Percentiles rank a stretch among this genome's conserved stretches.
These are phyloP conservation scores for Dorcus parallelipipedus DNA, from an alignment of 2,888 invertebrate species.

Conservation along the genomic window DNA sequence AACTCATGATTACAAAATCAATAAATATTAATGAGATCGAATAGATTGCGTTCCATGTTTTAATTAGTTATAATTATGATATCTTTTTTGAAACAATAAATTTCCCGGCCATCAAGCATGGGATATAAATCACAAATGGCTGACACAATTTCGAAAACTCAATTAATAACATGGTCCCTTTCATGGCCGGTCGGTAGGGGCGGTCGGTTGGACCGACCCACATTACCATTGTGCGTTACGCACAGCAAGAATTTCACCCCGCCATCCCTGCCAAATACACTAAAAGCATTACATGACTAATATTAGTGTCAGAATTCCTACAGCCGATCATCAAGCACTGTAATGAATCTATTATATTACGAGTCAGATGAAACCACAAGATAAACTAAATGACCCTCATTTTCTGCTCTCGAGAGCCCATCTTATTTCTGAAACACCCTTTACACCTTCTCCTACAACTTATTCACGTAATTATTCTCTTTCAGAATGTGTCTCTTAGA, in stretches of 20 bases:
- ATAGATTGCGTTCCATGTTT: conserved; percentile 9
- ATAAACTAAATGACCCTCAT: conserved; percentile 25
- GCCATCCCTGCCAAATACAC: conserved; percentile 32
- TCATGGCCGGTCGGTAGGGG: conserved; percentile 27
- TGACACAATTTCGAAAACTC: conserved; percentile 34
- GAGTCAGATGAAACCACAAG: conserved; percentile 7
- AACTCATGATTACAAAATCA: conserved; percentile 4
- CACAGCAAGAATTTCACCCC: conserved; percentile 23
- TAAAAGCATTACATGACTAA: conserved; percentile 44
- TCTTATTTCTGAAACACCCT: background rate
- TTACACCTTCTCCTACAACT: no score
- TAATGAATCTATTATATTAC: conserved; percentile 48
- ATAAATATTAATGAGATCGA: conserved; percentile 18
- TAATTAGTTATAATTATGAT: conserved; percentile 30
- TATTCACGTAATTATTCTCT: no score
- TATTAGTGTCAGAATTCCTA: conserved; percentile 42
- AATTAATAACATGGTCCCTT: conserved; percentile 30
- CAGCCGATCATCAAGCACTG: conserved; percentile 40
- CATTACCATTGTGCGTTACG: conserved; percentile 38
- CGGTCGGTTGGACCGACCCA: conserved; percentile 35
- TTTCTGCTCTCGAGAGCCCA: conserved; percentile 10
- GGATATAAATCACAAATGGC: conserved; percentile 36
- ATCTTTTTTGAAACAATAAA: conserved; percentile 30
- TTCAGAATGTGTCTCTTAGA: no score
- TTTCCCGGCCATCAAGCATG: conserved; percentile 29